Conservation (phyloP, 1,140 invertebrate species). For the Nilaparvata lugens region DNA sequence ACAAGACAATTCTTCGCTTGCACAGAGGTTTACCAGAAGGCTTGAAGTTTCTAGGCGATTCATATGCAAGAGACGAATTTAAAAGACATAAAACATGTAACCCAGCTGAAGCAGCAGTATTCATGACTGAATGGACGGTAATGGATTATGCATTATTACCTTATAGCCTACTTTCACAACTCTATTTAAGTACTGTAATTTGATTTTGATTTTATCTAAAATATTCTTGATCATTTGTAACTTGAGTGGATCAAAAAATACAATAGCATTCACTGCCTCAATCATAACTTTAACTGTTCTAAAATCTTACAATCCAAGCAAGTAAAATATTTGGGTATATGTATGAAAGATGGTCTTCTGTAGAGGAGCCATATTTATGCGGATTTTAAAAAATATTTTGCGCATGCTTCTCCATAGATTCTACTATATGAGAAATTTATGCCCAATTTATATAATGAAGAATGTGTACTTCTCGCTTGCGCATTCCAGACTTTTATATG, state of each 20-base stretch:
- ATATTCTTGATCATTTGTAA: neutral
- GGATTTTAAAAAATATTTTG: no score
- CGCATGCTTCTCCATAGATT: no score
- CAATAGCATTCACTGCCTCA: neutral
- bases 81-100: constrained; percentile 72
- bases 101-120: constrained; percentile 56
- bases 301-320: neutral
- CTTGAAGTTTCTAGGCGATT: constrained; percentile 63
- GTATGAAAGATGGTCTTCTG: no score
- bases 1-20: constrained; percentile 78
- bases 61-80: constrained; percentile 85
- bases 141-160: no score
- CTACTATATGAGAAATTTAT: no score
- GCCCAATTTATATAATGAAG: no score
- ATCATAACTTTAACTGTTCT: neutral
- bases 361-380: no score
- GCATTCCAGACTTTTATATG: no score
- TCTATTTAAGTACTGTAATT: no score
- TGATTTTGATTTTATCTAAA: neutral
- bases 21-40: constrained; percentile 72
- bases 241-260: constrained; percentile 1
- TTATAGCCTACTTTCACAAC: no score
- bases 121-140: constrained; percentile 86
- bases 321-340: no score
- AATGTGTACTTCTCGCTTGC: no score